A percentile compares a stretch with the other conserved stretches of the same genome.
Evolutionary conservation across 2,113 vertebrate species (phyloP).

Genomic region (Alligator sinensis): DNA sequence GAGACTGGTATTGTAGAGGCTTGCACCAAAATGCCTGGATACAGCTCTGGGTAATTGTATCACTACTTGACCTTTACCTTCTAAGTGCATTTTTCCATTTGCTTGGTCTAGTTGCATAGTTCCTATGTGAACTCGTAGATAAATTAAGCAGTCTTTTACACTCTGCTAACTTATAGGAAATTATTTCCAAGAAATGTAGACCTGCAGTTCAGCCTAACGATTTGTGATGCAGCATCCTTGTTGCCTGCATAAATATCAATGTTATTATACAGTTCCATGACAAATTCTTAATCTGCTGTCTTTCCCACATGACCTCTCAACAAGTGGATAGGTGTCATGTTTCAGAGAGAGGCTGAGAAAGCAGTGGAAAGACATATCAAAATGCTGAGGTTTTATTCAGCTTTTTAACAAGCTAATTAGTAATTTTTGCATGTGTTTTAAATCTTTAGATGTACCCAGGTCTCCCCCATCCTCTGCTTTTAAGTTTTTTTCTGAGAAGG

Average conservation of each 20-base stretch:
- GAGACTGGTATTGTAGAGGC: not conserved
- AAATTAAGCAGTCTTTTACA: not conserved
- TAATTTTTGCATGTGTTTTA: not conserved
- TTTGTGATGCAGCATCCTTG: not conserved
- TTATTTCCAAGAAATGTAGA: accelerated
- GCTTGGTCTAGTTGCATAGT: not conserved
- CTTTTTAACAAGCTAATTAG: not conserved
- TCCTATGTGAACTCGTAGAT: not conserved
- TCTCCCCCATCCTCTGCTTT: not conserved
- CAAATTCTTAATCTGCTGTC: not conserved
- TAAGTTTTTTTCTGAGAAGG: not conserved
- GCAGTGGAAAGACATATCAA: not conserved
- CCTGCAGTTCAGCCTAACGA: not conserved
- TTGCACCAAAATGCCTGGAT: not conserved
- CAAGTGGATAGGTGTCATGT: not conserved
- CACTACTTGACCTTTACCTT: not conserved
- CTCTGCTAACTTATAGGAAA: not conserved
- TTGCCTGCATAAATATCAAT: not conserved
- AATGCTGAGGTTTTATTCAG: not conserved
- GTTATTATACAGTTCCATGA: not conserved
- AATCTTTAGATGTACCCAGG: not conserved
- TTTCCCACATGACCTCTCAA: not conserved
- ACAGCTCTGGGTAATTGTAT: not conserved
- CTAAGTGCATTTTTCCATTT: not conserved
- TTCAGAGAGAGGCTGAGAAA: not conserved